Conservation (phyloP, 2,797 vertebrate genomes). For the Hoplostethus atlanticus region DNA sequence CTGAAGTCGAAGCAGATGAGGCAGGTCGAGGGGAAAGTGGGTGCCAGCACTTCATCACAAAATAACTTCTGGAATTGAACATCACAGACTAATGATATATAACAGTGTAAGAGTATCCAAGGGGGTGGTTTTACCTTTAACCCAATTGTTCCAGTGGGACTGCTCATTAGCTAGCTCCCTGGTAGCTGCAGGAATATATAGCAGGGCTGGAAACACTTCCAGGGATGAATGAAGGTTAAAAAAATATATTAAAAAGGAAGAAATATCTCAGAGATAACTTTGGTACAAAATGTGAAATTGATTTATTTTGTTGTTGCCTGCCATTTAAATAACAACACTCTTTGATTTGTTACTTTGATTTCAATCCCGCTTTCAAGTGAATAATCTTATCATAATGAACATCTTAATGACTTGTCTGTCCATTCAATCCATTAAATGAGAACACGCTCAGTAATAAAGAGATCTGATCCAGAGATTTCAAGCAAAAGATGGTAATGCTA, state of each 20-base stretch:
- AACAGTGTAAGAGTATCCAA: not conserved
- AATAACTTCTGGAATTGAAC: not conserved
- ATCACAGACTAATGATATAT: constrained; percentile 14
- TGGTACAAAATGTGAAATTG: constrained; percentile 10
- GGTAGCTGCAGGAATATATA: constrained; percentile 23
- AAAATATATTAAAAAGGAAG: not conserved
- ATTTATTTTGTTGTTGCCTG: constrained; percentile 10
- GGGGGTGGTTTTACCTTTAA: too few species aligned
- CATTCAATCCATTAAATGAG: constrained; percentile 51
- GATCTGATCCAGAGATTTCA: constrained; percentile 14
- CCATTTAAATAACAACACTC: constrained; percentile 25
- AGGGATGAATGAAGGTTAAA: not conserved
- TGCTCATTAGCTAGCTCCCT: constrained; percentile 31
- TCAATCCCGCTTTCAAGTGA: constrained; percentile 39
- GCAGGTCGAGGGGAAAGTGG: constrained; percentile 24
- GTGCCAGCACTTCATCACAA: not conserved
- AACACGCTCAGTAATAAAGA: constrained; percentile 19
- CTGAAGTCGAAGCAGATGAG: constrained; percentile 12
- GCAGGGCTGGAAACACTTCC: not conserved
- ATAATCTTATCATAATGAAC: constrained; percentile 40
- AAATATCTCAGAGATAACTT: not conserved
- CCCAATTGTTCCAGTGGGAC: constrained; percentile 5
- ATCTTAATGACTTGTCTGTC: constrained; percentile 49
- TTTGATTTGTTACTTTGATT: constrained; percentile 26
- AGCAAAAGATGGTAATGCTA: not conserved